Conservation (phyloP, 1,140 invertebrate species). For the Atopsyche davidsoni region DNA sequence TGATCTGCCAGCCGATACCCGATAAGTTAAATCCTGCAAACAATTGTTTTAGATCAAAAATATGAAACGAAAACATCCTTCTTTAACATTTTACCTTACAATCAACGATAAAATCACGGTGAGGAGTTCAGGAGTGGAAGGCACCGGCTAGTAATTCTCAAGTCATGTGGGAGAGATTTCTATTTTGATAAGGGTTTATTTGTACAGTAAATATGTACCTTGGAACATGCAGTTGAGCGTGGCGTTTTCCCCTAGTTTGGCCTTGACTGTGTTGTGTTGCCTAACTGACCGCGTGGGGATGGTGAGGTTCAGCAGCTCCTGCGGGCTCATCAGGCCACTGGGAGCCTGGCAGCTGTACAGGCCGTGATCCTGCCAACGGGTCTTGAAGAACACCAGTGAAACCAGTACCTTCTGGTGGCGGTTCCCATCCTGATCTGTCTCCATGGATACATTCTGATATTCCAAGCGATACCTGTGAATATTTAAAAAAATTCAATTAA, state of each 20-base stretch:
- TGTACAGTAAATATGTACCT: too few relatives aligned
- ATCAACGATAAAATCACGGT: too few relatives aligned
- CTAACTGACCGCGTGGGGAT: slow-evolving; percentile 34
- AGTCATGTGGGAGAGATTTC: too few relatives aligned
- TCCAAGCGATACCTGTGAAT: too few relatives aligned
- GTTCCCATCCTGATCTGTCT: slow-evolving; percentile 12
- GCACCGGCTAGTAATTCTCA: too few relatives aligned
- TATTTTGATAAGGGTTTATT: too few relatives aligned
- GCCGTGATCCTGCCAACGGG: slow-evolving; percentile 47
- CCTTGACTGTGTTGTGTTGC: slow-evolving; percentile 33
- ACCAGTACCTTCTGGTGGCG: slow-evolving; percentile 1
- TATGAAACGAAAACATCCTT: neutral
- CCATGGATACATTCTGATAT: slow-evolving; percentile 10
- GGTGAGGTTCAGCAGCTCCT: slow-evolving; percentile 34
- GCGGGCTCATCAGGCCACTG: slow-evolving; percentile 29
- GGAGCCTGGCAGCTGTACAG: slow-evolving; percentile 49
- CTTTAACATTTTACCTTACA: too few relatives aligned
- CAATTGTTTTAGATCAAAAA: neutral
- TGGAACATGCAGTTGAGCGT: slow-evolving; percentile 40
- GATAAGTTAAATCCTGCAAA: slow-evolving; percentile 28
- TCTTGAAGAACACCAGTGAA: slow-evolving; percentile 44
- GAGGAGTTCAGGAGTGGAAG: too few relatives aligned
- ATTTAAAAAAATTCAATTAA: too few relatives aligned
- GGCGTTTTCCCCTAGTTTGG: slow-evolving; percentile 33
- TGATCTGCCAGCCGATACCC: slow-evolving; percentile 25